Conservation (phyloP, 1,140 invertebrate species). For the Drosophila mauritiana region DNA sequence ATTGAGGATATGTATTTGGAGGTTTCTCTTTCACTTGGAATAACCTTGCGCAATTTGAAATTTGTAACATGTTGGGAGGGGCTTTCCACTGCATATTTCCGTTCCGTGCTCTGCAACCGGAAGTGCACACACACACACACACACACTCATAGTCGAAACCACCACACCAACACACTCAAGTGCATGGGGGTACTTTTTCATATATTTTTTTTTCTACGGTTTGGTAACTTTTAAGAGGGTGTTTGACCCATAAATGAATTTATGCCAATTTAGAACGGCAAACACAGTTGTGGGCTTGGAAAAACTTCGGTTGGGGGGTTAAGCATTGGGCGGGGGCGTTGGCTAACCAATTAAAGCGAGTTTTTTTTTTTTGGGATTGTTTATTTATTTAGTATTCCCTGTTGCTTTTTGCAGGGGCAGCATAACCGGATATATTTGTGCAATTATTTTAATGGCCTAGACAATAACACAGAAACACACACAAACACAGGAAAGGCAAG, state of each 20-base stretch:
- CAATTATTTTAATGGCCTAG: constrained; percentile 54
- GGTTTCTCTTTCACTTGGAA: constrained; percentile 41
- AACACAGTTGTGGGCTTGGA: constrained; percentile 25
- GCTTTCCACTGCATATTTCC: constrained; percentile 45
- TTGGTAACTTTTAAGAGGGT: constrained; percentile 47
- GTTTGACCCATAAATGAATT: constrained; percentile 79
- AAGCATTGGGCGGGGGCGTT: constrained; percentile 14
- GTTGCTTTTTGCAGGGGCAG: constrained; percentile 6
- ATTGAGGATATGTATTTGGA: constrained; percentile 1
- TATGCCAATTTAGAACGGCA: constrained; percentile 65
- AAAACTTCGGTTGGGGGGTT: not conserved
- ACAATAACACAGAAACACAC: constrained; percentile 15
- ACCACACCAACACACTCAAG: constrained; percentile 30
- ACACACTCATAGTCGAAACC: constrained; percentile 19
- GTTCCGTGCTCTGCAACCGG: constrained; percentile 59
- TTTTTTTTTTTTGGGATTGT: constrained; percentile 44
- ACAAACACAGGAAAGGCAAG: constrained; percentile 11
- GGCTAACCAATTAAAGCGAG: constrained; percentile 53
- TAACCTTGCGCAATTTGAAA: constrained; percentile 44
- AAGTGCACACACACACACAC: constrained; percentile 52
- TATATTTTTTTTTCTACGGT: constrained; percentile 8
- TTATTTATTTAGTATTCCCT: constrained; percentile 34
- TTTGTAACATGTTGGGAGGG: constrained; percentile 3
- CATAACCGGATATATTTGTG: constrained; percentile 51
- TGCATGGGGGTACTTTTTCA: constrained; percentile 12